These are phyloP conservation scores for Antechinus flavipes DNA, from an alignment of 2,113 vertebrate genomes.

Conservation along the genomic window DNA sequence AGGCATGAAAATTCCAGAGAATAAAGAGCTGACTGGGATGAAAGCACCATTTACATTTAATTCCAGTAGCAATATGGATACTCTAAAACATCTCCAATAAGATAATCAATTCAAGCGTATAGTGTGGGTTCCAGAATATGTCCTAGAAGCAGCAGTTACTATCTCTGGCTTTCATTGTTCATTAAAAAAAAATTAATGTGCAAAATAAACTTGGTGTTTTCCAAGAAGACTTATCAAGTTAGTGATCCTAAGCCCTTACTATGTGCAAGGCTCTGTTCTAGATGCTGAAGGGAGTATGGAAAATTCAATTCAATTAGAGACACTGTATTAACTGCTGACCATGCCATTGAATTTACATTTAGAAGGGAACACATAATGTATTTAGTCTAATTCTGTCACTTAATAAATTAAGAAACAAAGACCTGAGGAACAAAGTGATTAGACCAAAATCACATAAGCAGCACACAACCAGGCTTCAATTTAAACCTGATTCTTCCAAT, in stretches of 20 bases:
- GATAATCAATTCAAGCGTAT: not conserved
- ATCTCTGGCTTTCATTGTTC: not conserved
- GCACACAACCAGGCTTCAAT: not conserved
- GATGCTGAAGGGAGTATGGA: not conserved
- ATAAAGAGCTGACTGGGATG: not conserved
- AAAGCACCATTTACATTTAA: not conserved
- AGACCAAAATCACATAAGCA: not conserved
- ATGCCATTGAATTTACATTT: not conserved
- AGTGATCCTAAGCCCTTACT: not conserved
- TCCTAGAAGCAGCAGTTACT: no score
- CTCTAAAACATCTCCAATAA: not conserved
- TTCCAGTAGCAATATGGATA: slow-evolving; percentile 14
- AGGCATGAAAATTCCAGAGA: not conserved
- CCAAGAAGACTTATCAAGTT: not conserved
- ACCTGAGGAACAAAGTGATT: not conserved
- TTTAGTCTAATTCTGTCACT: not conserved
- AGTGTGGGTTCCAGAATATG: not conserved
- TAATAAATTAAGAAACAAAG: not conserved
- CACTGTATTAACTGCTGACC: not conserved
- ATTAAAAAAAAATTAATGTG: no score
- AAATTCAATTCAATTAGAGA: not conserved
- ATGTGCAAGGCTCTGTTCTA: not conserved
- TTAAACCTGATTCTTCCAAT: not conserved
- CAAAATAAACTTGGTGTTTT: not conserved
- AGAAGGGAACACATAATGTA: not conserved